A percentile compares a stretch with the other conserved stretches of the same genome.
Conservation (phyloP, 1,140 invertebrate genomes). For the Conus betulinus region DNA sequence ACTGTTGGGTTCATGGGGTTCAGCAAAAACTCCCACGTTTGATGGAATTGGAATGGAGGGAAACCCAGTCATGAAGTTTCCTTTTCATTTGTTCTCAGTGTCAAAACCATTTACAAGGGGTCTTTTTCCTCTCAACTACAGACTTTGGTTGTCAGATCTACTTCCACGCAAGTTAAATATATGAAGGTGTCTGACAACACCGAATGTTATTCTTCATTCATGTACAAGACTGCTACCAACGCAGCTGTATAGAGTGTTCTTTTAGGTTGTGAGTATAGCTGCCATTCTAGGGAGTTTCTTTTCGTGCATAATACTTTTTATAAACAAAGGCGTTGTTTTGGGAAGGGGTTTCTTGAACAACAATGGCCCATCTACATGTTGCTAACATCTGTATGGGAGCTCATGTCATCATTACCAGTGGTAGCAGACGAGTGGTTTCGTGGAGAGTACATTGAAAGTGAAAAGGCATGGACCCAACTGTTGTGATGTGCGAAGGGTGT, state of each 20-base stretch:
- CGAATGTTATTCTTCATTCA: conserved; percentile 50
- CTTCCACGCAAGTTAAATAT: conserved; percentile 26
- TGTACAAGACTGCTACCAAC: conserved; percentile 54
- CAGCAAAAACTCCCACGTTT: neutral
- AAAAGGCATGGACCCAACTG: neutral
- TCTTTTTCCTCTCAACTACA: conserved; percentile 48
- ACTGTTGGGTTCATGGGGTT: neutral
- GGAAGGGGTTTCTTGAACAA: neutral
- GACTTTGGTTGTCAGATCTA: conserved; percentile 55
- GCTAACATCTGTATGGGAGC: neutral
- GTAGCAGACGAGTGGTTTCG: neutral
- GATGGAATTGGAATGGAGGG: neutral
- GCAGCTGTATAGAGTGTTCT: conserved; percentile 43
- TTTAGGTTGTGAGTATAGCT: conserved; percentile 54
- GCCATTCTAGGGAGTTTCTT: conserved; percentile 48
- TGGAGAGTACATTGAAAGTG: neutral
- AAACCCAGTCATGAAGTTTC: neutral
- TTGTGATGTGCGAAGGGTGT: neutral
- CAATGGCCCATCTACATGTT: neutral
- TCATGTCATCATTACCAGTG: neutral
- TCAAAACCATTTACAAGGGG: neutral
- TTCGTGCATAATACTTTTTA: neutral
- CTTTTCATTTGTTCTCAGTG: conserved; percentile 31
- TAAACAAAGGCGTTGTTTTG: too few species aligned
- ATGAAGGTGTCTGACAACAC: conserved; percentile 52